Conservation (phyloP, 2,888 invertebrate genomes). For the Tholera decimalis region DNA sequence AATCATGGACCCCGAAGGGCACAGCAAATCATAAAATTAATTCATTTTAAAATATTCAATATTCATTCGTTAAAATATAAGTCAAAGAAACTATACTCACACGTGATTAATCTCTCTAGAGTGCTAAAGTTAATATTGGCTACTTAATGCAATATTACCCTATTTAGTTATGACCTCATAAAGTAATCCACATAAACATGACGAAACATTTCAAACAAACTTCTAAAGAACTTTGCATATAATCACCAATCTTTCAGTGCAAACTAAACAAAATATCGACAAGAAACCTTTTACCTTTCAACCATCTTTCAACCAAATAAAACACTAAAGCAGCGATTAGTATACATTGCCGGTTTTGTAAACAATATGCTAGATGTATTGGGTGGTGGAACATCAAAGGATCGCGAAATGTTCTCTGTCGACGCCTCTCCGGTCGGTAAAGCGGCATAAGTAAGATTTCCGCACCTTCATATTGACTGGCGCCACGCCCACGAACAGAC, state of each 20-base stretch:
- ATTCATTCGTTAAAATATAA: not conserved
- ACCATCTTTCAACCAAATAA: conserved; percentile 65
- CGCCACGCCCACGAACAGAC: conserved; percentile 78
- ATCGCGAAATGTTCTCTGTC: conserved; percentile 69
- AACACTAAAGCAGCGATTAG: conserved; percentile 67
- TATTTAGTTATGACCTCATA: conserved; percentile 29
- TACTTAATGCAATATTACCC: not conserved
- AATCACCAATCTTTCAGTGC: conserved; percentile 60
- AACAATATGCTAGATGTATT: conserved; percentile 64
- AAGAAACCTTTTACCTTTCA: conserved; percentile 63
- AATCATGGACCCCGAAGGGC: too few species aligned
- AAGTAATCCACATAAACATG: conserved; percentile 37
- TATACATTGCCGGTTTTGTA: conserved; percentile 68
- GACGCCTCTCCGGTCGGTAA: conserved; percentile 56
- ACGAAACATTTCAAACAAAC: conserved; percentile 54
- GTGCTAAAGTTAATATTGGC: not conserved
- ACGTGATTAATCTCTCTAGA: not conserved
- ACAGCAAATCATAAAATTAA: too few species aligned
- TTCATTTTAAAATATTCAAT: too few species aligned
- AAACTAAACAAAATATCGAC: conserved; percentile 52
- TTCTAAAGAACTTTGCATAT: conserved; percentile 51
- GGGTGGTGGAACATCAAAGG: conserved; percentile 70
- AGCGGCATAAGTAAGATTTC: conserved; percentile 67
- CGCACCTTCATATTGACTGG: conserved; percentile 77
- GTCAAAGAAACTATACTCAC: not conserved